Percentiles rank a stretch among this genome's conserved stretches.
Evolutionary conservation across 92 coral and sea anemone genomes (phyloP).

Genomic region (Diadumene lineata): DNA sequence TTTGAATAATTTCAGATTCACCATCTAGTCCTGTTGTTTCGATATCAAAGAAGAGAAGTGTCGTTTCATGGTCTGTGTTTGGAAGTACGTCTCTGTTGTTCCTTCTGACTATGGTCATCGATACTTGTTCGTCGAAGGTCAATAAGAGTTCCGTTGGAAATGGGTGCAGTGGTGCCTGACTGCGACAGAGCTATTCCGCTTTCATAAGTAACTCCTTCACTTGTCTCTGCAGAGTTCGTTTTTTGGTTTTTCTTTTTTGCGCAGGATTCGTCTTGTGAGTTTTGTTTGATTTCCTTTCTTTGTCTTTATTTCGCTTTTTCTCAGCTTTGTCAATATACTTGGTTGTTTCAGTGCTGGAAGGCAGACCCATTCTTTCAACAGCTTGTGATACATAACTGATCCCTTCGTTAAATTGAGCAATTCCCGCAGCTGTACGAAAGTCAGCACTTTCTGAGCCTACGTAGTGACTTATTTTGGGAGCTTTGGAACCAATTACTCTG

Average conservation of each 20-base stretch:
- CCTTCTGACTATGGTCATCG: too few species aligned
- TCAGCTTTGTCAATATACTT: not conserved
- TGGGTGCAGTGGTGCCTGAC: too few species aligned
- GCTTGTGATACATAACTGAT: not conserved
- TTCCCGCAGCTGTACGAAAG: conserved; percentile 12
- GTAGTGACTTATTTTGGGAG: conserved; percentile 11
- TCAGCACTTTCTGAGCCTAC: conserved; percentile 13
- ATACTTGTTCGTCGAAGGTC: too few species aligned
- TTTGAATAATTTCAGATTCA: conserved; percentile 14
- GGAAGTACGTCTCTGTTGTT: not conserved
- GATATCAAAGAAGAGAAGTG: conserved; percentile 13
- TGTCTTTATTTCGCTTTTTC: not conserved
- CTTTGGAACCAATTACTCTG: not conserved
- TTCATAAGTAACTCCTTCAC: conserved; percentile 16
- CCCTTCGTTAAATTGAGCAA: conserved; percentile 13
- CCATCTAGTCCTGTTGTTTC: conserved; percentile 14
- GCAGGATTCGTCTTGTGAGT: not conserved
- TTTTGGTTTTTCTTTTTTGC: not conserved
- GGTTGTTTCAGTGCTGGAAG: not conserved
- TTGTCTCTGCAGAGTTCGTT: not conserved
- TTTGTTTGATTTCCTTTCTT: not conserved
- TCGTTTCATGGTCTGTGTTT: not conserved
- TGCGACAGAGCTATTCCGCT: not conserved
- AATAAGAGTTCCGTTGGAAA: too few species aligned
- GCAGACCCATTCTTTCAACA: not conserved